Conservation (phyloP, 2,113 vertebrate genomes). For the Calonectris borealis region DNA sequence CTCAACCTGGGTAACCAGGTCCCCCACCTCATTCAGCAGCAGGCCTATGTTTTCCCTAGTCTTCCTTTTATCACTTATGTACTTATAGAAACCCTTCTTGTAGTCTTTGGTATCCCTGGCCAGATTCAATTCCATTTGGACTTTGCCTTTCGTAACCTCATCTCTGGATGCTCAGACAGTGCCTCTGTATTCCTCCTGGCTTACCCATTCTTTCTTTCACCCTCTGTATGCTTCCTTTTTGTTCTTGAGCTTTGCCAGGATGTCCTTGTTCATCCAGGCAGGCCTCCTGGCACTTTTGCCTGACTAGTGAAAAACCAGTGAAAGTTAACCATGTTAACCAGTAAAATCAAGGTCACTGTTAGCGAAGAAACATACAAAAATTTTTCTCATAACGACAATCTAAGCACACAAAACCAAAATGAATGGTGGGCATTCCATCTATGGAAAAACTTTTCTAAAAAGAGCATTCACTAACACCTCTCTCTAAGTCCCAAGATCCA, state of each 20-base stretch:
- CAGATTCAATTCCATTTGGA: neutral
- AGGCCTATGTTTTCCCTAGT: neutral
- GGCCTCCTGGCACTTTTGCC: neutral
- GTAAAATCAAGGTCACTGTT: neutral
- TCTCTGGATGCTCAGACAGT: neutral
- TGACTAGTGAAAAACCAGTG: neutral
- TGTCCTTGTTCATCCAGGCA: neutral
- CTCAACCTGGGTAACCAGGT: neutral
- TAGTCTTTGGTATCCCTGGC: neutral
- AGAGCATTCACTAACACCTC: neutral
- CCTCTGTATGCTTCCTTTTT: neutral
- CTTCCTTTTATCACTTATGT: neutral
- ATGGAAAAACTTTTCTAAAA: neutral
- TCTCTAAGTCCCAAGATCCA: neutral
- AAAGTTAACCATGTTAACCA: neutral
- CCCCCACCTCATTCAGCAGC: neutral
- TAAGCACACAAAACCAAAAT: neutral
- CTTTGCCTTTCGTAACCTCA: neutral
- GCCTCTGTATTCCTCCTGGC: neutral
- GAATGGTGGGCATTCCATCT: neutral
- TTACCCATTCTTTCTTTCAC: neutral
- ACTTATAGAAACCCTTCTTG: neutral
- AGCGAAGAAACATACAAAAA: neutral
- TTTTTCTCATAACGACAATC: neutral
- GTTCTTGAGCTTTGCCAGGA: neutral